A percentile compares a stretch with the other conserved stretches of the same genome.
Evolutionary conservation across 2,888 invertebrate genomes (phyloP).

Genomic region (Empis livida): DNA sequence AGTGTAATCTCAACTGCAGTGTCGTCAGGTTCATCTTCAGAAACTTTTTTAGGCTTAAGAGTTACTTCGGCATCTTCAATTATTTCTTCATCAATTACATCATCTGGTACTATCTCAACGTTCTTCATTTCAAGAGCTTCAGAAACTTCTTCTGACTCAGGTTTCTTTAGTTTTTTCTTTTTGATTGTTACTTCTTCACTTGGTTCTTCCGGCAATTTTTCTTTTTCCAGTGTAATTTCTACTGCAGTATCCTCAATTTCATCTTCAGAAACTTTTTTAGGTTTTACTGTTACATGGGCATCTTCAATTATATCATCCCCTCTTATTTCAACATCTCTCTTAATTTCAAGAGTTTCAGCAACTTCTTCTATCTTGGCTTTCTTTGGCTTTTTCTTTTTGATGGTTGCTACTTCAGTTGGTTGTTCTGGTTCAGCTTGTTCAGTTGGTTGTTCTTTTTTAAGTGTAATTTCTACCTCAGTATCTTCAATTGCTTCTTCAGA

Average conservation of each 20-base stretch:
- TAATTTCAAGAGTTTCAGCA: slow-evolving; percentile 6
- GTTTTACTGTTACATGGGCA: slow-evolving; percentile 21
- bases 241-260: slow-evolving; percentile 14
- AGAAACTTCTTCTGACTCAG: slow-evolving; percentile 14
- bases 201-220: slow-evolving; percentile 19
- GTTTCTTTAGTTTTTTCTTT: slow-evolving; percentile 14
- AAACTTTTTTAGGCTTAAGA: slow-evolving; percentile 18
- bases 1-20: slow-evolving; percentile 25
- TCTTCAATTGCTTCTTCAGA: slow-evolving; percentile 17
- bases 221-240: slow-evolving; percentile 16
- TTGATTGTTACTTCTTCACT: slow-evolving; percentile 18
- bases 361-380: slow-evolving; percentile 20
- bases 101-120: slow-evolving; percentile 21
- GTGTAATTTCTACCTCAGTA: slow-evolving; percentile 16
- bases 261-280: slow-evolving; percentile 14
- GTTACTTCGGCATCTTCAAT: slow-evolving; percentile 24
- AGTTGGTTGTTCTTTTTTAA: slow-evolving; percentile 13
- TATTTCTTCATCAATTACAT: slow-evolving; percentile 35
- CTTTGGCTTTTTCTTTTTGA: slow-evolving; percentile 26
- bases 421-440: too few species aligned
- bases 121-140: slow-evolving; percentile 24
- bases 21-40: slow-evolving; percentile 22
- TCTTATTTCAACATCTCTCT: slow-evolving; percentile 24
- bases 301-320: slow-evolving; percentile 17
- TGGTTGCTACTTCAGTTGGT: slow-evolving; percentile 14